These are phyloP conservation scores for Drosophila takahashii DNA, from an alignment of 1,140 invertebrate genomes.

Conservation along the genomic window DNA sequence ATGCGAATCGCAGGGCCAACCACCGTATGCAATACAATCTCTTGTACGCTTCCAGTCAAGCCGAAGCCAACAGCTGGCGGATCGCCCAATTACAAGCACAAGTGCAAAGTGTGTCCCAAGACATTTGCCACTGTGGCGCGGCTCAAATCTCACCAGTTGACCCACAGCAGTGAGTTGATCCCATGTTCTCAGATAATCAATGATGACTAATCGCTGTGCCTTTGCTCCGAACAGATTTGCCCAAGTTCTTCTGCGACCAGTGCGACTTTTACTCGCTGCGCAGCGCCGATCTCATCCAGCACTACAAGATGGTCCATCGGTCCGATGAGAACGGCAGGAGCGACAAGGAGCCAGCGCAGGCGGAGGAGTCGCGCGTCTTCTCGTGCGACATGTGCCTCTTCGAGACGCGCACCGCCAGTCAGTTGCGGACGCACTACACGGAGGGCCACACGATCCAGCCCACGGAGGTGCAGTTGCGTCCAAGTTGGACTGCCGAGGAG, in stretches of 20 bases:
- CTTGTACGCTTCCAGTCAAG: constrained; percentile 23
- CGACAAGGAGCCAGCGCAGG: background rate
- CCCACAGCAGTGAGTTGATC: constrained; percentile 68
- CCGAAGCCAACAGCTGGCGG: constrained; percentile 25
- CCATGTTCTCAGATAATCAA: background rate
- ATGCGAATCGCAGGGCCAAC: background rate
- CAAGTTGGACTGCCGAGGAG: constrained; percentile 40
- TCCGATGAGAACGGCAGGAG: background rate
- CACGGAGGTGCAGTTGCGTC: constrained; percentile 68
- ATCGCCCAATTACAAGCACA: constrained; percentile 45
- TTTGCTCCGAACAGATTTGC: constrained; percentile 59
- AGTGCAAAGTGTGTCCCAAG: constrained; percentile 64
- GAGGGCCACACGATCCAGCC: constrained; percentile 57
- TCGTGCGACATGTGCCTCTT: constrained; percentile 77
- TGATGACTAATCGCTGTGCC: background rate
- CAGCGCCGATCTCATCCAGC: constrained; percentile 67
- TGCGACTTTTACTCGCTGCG: constrained; percentile 70
- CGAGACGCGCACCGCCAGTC: constrained; percentile 44
- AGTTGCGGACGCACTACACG: constrained; percentile 59
- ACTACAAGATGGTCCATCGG: constrained; percentile 59
- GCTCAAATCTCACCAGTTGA: constrained; percentile 76
- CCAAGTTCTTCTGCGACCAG: constrained; percentile 78
- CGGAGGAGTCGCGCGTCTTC: constrained; percentile 28
- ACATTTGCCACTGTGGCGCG: constrained; percentile 59
- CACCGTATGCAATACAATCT: background rate